These are phyloP conservation scores for Malthinus seriepunctatus DNA, from an alignment of 2,888 invertebrate species.

Conservation along the genomic window DNA sequence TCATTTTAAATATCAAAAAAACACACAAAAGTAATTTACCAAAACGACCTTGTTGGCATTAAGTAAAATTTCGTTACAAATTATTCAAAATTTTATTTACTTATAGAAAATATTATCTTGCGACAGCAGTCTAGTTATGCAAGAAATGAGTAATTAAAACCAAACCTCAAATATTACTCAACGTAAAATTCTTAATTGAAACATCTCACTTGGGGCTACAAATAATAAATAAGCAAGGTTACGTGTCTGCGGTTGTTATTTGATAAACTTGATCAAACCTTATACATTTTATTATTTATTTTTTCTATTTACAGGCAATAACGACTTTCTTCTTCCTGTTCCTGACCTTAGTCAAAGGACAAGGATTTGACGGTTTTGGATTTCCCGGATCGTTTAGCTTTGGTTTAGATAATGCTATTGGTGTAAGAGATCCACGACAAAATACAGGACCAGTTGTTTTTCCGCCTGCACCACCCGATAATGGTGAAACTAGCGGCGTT, in stretches of 20 bases:
- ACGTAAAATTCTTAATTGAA: background rate
- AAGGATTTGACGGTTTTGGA: constrained; percentile 35
- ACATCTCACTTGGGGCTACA: background rate
- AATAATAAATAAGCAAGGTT: background rate
- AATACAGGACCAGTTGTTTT: constrained; percentile 81
- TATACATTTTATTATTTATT: background rate
- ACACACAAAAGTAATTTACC: no score
- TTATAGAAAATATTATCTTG: no score
- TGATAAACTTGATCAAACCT: background rate
- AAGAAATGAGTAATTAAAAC: constrained; percentile 9
- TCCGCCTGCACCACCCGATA: constrained; percentile 70
- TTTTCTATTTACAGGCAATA: constrained; percentile 12
- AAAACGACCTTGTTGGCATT: no score
- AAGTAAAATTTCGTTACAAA: no score
- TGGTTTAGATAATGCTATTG: constrained; percentile 54
- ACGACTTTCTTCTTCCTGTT: constrained; percentile 37
- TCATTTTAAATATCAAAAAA: no score
- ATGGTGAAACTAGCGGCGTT: constrained; percentile 74
- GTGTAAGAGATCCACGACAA: constrained; percentile 62
- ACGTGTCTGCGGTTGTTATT: background rate
- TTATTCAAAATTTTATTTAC: no score
- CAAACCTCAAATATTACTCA: constrained; percentile 4
- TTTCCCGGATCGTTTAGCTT: constrained; percentile 53
- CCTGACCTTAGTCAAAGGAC: constrained; percentile 49
- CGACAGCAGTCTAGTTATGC: background rate